Evolutionary conservation across 2,888 invertebrate genomes (phyloP), one percentile per base, ranked within the genome.

Genomic region (Dolichomitus sp.): DNA sequence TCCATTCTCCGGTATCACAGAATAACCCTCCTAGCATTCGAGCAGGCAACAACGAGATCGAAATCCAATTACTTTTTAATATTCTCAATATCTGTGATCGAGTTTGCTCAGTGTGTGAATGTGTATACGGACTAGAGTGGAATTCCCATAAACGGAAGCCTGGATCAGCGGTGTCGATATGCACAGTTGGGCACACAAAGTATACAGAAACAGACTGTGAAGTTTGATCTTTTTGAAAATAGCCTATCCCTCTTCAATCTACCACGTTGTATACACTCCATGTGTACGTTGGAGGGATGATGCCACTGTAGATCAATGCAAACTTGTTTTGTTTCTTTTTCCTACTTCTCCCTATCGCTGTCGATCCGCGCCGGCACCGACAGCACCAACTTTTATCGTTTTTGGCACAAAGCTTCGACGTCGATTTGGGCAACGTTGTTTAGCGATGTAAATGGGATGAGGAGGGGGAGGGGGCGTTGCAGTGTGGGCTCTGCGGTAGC

Each of bases 51-150:
- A 87, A 84, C 81, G 87, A 87, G 87, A 87, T 88, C 88, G 89
- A 90, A 90, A 90, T 91, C 90, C 91, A 91, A 91, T 91, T 91
- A 91, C 88, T 90, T 91, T 91, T 90, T 90, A 89, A 91, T 90
- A 90, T 90, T 85, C 87, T 50, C 33, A 83, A 81, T 81, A 81
- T 78, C 86, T 87, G 87, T 80, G 87, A 89, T 90, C 84, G 87
- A 90, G 87, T 84, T 42, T 59, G 61, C 33, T 68, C 57, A 61
- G 69, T 17, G 45, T 17, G 19, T 54, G 78, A 54, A 61, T 33
- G 82, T 78, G 52, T 37, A 48, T 42, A 42, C 19, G 19, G 63
- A 54, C 42, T 50, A 42, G 50, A 40, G 30, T 14, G 48, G 54
- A 52, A 79, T 70, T 11, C 27, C 27, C 19, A 42, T 69, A 40